Evolutionary conservation across 2,113 vertebrate species (phyloP).

Genomic region (Corythoichthys intestinalis): DNA sequence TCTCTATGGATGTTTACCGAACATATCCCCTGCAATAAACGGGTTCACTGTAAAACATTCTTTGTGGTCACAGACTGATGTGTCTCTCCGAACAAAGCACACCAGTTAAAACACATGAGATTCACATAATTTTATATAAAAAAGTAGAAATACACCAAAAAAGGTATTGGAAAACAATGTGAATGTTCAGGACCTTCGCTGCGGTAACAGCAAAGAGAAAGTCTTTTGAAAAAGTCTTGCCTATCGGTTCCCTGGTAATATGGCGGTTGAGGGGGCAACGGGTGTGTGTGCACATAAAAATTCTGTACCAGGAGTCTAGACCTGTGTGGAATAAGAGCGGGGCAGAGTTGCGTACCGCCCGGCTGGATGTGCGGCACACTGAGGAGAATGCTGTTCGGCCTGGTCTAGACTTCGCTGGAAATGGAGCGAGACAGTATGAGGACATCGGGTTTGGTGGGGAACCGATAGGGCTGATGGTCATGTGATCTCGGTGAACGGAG

Average conservation of each 20-base stretch:
- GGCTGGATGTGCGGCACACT: conserved; percentile 51
- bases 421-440: conserved; percentile 76
- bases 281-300: neutral
- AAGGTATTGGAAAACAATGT: conserved; percentile 1
- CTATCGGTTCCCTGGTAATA: conserved; percentile 69
- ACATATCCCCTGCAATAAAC: neutral
- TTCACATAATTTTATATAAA: conserved; percentile 38
- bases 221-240: conserved; percentile 43
- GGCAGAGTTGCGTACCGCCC: conserved; percentile 48
- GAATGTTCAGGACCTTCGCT: conserved; percentile 3
- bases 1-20: neutral
- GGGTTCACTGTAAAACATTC: conserved; percentile 14
- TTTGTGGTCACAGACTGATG: conserved; percentile 22
- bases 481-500: conserved; percentile 79
- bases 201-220: conserved; percentile 32
- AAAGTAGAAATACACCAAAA: conserved; percentile 13
- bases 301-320: conserved; percentile 49
- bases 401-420: conserved; percentile 78
- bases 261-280: conserved; percentile 5
- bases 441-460: conserved; percentile 77
- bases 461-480: conserved; percentile 81
- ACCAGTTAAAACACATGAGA: conserved; percentile 14
- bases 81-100: neutral
- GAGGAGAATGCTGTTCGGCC: conserved; percentile 53
- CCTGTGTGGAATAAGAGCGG: conserved; percentile 70